Evolutionary conservation across 2,797 vertebrate species (phyloP).

Genomic region (Chaetophractus vellerosus): DNA sequence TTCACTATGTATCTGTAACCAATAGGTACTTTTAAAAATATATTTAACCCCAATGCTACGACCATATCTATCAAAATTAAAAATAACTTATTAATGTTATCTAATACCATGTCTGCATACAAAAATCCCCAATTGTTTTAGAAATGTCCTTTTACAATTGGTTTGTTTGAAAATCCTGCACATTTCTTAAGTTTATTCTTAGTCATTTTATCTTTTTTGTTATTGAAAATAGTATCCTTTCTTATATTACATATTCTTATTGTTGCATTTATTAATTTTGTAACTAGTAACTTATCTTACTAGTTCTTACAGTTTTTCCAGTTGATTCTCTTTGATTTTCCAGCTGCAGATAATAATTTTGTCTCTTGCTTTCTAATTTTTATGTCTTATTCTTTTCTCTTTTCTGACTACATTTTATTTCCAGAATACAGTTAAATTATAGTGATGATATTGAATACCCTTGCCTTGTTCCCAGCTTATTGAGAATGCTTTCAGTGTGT

Average conservation of each 20-base stretch:
- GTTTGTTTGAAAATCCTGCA: slow-evolving; percentile 23
- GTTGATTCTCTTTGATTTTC: slow-evolving; percentile 16
- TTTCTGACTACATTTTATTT: slow-evolving; percentile 52
- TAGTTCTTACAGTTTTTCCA: slow-evolving; percentile 40
- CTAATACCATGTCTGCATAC: background rate
- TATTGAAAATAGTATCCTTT: slow-evolving; percentile 43
- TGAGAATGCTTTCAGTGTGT: slow-evolving; percentile 36
- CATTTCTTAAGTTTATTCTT: slow-evolving; percentile 54
- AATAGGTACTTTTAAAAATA: slow-evolving; percentile 45
- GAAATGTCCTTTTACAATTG: slow-evolving; percentile 25
- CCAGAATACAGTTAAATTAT: slow-evolving; percentile 28
- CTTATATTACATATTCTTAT: background rate
- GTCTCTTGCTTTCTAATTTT: background rate
- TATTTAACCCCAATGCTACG: background rate
- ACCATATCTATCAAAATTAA: slow-evolving; percentile 31
- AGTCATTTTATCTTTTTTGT: slow-evolving; percentile 39
- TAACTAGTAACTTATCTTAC: slow-evolving; percentile 10
- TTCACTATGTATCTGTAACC: slow-evolving; percentile 37
- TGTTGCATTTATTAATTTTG: slow-evolving; percentile 10
- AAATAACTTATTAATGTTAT: background rate
- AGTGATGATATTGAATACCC: background rate
- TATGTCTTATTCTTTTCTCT: slow-evolving; percentile 20
- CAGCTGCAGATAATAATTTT: slow-evolving; percentile 48
- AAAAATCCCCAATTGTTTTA: slow-evolving; percentile 41
- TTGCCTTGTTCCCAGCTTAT: slow-evolving; percentile 51